Evolutionary conservation across 2,797 vertebrate species (phyloP).

Genomic region (Kryptopterus vitreolus): DNA sequence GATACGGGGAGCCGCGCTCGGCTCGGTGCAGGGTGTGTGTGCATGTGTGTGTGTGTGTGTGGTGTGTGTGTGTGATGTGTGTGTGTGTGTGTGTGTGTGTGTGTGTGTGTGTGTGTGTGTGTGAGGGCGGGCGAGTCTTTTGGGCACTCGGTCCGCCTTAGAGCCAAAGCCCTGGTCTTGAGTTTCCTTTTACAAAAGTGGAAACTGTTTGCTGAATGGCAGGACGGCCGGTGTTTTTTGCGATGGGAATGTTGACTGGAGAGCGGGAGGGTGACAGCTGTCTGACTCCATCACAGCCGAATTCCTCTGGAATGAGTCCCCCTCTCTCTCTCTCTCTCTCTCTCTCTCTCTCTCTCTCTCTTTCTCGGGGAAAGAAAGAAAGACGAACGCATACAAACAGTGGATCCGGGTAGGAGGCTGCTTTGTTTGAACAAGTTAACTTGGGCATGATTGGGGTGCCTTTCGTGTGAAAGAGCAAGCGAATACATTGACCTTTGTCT

Average conservation of each 20-base stretch:
- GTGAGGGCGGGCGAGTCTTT: not conserved
- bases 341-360: slow-evolving; percentile 53
- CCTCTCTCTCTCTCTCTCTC: slow-evolving; percentile 59
- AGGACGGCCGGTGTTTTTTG: slow-evolving; percentile 47
- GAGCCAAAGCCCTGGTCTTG: slow-evolving; percentile 28
- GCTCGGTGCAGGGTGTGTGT: not conserved
- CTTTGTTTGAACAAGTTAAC: slow-evolving; percentile 85
- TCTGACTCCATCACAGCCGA: slow-evolving; percentile 72
- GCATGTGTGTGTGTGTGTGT: no score
- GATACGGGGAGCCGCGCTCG: slow-evolving; percentile 5
- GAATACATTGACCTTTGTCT: slow-evolving; percentile 91
- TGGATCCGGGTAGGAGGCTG: slow-evolving; percentile 53
- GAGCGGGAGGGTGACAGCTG: slow-evolving; percentile 76
- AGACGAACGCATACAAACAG: slow-evolving; percentile 72
- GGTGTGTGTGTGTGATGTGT: no score
- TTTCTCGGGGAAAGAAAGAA: no score
- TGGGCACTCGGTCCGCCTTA: slow-evolving; percentile 16
- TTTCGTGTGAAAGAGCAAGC: slow-evolving; percentile 87
- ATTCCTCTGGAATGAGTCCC: slow-evolving; percentile 77
- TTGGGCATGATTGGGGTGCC: slow-evolving; percentile 88
- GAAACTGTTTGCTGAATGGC: slow-evolving; percentile 52
- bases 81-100: no score
- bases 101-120: no score
- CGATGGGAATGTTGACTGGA: slow-evolving; percentile 53
- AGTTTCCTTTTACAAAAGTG: slow-evolving; percentile 42